Evolutionary conservation across 2,797 vertebrate genomes (phyloP).

Genomic region (Bradypodion pumilum): DNA sequence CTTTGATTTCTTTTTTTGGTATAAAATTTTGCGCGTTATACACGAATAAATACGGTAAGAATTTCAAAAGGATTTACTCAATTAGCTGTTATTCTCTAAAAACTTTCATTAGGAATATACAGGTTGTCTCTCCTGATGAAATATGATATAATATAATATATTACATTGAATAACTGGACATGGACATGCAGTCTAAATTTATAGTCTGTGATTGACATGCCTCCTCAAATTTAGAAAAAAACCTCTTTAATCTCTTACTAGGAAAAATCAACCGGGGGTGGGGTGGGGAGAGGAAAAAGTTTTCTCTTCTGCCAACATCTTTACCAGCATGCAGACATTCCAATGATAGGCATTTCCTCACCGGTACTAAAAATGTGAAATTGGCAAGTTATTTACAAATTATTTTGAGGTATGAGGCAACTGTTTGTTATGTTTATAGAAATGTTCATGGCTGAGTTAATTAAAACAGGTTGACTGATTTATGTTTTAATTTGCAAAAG

Average conservation of each 20-base stretch:
- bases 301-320: conserved; percentile 36
- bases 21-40: too few species aligned
- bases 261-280: background rate
- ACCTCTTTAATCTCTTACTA: conserved; percentile 44
- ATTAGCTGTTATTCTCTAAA: conserved; percentile 4
- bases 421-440: conserved; percentile 53
- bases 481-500: conserved; percentile 74
- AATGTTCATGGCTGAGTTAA: conserved; percentile 67
- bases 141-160: conserved; percentile 31
- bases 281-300: conserved; percentile 38
- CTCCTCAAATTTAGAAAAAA: conserved; percentile 60
- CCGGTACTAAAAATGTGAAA: conserved; percentile 59
- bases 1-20: too few species aligned
- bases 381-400: conserved; percentile 65
- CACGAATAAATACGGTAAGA: too few species aligned
- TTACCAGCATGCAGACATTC: conserved; percentile 49
- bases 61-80: conserved; percentile 39
- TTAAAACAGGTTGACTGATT: conserved; percentile 73
- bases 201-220: conserved; percentile 51
- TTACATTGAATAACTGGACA: conserved; percentile 50
- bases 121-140: conserved; percentile 21
- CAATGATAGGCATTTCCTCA: conserved; percentile 51
- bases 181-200: conserved; percentile 48
- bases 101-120: conserved; percentile 31
- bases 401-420: conserved; percentile 59